phyloP scores from a whole-genome alignment of 2,113 vertebrate genomes.

The Mohoua ochrocephala region DNA sequence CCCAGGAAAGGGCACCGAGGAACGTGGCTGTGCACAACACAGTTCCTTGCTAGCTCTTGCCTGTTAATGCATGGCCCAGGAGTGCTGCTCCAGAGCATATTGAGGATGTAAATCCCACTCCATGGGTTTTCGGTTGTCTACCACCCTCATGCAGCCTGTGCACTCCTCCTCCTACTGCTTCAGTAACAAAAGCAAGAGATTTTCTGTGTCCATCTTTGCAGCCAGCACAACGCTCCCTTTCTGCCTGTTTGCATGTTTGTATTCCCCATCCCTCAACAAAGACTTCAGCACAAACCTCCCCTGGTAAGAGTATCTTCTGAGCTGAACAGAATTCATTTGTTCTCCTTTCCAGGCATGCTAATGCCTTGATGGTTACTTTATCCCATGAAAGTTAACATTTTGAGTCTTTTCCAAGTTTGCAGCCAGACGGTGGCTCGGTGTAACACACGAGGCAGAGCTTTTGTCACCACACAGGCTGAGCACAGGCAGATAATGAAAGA shows the following conservation, averaged over 20 bases:
- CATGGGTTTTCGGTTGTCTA: not conserved
- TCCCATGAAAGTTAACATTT: not conserved
- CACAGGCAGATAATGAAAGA: not conserved
- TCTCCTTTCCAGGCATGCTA: not conserved
- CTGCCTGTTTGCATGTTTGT: not conserved
- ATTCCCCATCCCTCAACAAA: not conserved
- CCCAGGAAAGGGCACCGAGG: not conserved
- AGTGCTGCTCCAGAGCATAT: not conserved
- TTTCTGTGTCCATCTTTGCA: not conserved
- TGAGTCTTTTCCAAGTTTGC: not conserved
- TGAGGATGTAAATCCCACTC: not conserved
- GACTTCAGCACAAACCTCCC: not conserved
- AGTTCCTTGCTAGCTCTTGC: not conserved
- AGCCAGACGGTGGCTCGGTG: not conserved
- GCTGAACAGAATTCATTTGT: not conserved
- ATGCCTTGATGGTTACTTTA: not conserved
- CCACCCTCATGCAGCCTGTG: rapidly evolving
- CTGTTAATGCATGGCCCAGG: not conserved
- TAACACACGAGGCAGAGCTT: not conserved
- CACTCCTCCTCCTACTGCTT: not conserved
- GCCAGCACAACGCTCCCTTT: not conserved
- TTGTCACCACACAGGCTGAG: not conserved
- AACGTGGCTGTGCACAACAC: not conserved
- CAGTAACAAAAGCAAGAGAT: not conserved
- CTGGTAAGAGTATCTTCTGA: not conserved